Conservation (phyloP, 2,888 invertebrate genomes). For the Lepidochitona cinerea region DNA sequence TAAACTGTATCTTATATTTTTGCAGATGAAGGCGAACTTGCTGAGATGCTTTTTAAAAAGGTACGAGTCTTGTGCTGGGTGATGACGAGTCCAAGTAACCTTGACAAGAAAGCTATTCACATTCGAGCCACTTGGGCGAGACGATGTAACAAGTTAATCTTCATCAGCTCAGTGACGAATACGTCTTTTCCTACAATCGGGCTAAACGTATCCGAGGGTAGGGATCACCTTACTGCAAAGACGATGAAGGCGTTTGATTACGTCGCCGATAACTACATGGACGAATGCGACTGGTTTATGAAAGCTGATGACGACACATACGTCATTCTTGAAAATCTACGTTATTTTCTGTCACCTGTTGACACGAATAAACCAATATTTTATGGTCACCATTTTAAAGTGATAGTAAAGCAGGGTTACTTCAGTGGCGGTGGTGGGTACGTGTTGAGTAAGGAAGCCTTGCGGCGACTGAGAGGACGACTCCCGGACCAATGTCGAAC, state of each 20-base stretch:
- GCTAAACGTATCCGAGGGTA: slow-evolving; percentile 86
- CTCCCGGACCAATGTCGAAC: slow-evolving; percentile 37
- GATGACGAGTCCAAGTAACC: slow-evolving; percentile 91
- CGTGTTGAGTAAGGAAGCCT: slow-evolving; percentile 88
- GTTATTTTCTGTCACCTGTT: slow-evolving; percentile 88
- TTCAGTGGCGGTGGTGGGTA: slow-evolving; percentile 81
- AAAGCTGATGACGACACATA: slow-evolving; percentile 99
- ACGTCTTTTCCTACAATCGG: slow-evolving; percentile 77
- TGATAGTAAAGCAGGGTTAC: slow-evolving; percentile 66
- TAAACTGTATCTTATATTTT: no score
- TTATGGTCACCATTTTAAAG: slow-evolving; percentile 75
- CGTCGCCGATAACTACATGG: slow-evolving; percentile 82
- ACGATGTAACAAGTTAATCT: slow-evolving; percentile 49
- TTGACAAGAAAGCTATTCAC: slow-evolving; percentile 88
- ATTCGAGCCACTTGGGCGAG: slow-evolving; percentile 72
- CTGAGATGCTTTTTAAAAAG: slow-evolving; percentile 76
- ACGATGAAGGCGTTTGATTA: slow-evolving; percentile 93
- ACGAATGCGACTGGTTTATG: slow-evolving; percentile 94
- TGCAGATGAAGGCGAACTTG: slow-evolving; percentile 22
- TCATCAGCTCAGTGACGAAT: slow-evolving; percentile 75
- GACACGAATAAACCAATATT: slow-evolving; percentile 84
- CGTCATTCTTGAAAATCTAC: slow-evolving; percentile 92
- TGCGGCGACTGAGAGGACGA: slow-evolving; percentile 79
- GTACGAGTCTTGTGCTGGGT: slow-evolving; percentile 94
- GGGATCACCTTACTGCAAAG: slow-evolving; percentile 93